phyloP scores from a whole-genome alignment of 1,140 invertebrate species.

The Monochamus saltuarius region DNA sequence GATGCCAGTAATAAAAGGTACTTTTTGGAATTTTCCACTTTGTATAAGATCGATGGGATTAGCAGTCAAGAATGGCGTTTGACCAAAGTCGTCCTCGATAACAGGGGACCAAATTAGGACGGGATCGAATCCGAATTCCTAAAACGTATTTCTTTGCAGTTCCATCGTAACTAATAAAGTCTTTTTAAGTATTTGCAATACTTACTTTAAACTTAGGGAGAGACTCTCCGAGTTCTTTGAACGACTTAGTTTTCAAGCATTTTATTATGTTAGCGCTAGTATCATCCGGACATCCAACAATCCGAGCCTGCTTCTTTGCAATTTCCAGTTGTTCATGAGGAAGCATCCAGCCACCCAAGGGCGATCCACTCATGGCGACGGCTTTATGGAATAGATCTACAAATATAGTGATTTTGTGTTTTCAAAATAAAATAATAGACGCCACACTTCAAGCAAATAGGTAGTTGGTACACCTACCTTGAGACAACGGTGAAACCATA shows the following conservation, averaged over 20 bases:
- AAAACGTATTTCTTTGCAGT: slow-evolving; percentile 14
- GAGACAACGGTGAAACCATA: slow-evolving; percentile 63
- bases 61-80: slow-evolving; percentile 64
- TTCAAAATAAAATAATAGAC: no score
- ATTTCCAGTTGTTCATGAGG: slow-evolving; percentile 59
- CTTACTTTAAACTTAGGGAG: slow-evolving; percentile 55
- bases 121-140: slow-evolving; percentile 41
- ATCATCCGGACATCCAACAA: slow-evolving; percentile 64
- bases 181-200: neutral
- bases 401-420: no score
- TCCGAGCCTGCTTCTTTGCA: slow-evolving; percentile 65
- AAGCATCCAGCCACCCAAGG: slow-evolving; percentile 58
- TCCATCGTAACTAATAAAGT: no score
- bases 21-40: slow-evolving; percentile 60
- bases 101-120: slow-evolving; percentile 64
- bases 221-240: slow-evolving; percentile 55
- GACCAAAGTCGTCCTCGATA: slow-evolving; percentile 66
- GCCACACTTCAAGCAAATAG: no score
- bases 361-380: slow-evolving; percentile 68
- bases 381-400: slow-evolving; percentile 64
- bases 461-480: no score
- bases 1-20: slow-evolving; percentile 60
- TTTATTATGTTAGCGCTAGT: slow-evolving; percentile 59
- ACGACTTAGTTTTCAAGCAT: slow-evolving; percentile 60
- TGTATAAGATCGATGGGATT: slow-evolving; percentile 60